A percentile compares a stretch with the other conserved stretches of the same genome.
Conservation (phyloP, 1,140 invertebrate genomes). For the Alviniconcha marisindica region DNA sequence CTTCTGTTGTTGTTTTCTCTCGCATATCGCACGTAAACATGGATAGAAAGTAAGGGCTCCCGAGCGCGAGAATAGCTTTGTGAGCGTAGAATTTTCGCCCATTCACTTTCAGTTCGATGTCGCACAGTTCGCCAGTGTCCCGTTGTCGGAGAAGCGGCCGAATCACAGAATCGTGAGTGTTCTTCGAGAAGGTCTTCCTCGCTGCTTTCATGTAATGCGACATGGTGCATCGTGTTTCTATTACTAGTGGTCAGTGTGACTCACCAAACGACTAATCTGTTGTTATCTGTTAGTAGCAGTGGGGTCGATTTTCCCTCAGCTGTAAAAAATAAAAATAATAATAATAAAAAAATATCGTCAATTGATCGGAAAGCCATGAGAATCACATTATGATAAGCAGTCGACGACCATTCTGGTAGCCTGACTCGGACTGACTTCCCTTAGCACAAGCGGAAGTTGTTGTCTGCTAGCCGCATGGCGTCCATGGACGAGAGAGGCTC, state of each 20-base stretch:
- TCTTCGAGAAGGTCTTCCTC: conserved; percentile 67
- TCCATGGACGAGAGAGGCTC: too few relatives aligned
- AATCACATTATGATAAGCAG: too few relatives aligned
- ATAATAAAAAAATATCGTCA: too few relatives aligned
- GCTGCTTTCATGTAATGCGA: conserved; percentile 70
- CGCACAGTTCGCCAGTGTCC: conserved; percentile 73
- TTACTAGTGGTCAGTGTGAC: background rate
- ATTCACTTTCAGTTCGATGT: conserved; percentile 66
- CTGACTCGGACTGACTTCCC: too few relatives aligned
- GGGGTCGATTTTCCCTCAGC: too few relatives aligned
- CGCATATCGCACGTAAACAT: conserved; percentile 75
- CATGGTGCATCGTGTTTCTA: conserved; percentile 53
- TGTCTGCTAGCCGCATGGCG: too few relatives aligned
- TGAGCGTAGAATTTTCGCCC: conserved; percentile 65
- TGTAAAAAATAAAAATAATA: too few relatives aligned
- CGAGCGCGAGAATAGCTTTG: conserved; percentile 67
- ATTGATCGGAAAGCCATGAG: too few relatives aligned
- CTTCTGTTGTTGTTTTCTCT: conserved; percentile 79
- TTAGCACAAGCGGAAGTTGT: too few relatives aligned
- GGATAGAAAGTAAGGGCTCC: conserved; percentile 73
- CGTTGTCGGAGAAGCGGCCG: conserved; percentile 65
- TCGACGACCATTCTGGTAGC: too few relatives aligned
- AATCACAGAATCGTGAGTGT: conserved; percentile 67
- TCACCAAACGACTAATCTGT: too few relatives aligned
- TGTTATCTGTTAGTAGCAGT: too few relatives aligned